A percentile compares a stretch with the other conserved stretches of the same genome.
These are phyloP conservation scores for Halcyon senegalensis DNA, from an alignment of 2,113 vertebrate genomes.

Conservation along the genomic window DNA sequence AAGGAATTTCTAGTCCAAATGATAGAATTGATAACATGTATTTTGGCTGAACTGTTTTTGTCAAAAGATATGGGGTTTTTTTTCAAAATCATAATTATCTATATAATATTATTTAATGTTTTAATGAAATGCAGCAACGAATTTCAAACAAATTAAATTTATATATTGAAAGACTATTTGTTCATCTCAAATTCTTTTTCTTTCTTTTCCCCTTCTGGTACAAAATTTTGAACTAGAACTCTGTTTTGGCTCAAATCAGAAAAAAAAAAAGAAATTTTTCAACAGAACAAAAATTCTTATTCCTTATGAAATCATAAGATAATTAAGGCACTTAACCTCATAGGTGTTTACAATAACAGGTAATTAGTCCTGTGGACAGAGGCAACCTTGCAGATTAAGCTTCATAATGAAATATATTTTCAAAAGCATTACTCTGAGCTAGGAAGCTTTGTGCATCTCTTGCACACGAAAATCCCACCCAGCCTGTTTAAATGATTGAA, in stretches of 20 bases:
- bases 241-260: not conserved
- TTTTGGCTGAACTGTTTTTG: not conserved
- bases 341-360: not conserved
- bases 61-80: not conserved
- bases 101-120: not conserved
- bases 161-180: not conserved
- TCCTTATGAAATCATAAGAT: not conserved
- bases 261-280: not conserved
- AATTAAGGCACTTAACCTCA: not conserved
- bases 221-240: not conserved
- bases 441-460: not conserved
- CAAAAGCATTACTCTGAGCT: not conserved
- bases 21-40: not conserved
- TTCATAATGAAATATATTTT: not conserved
- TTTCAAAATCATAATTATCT: not conserved
- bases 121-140: not conserved
- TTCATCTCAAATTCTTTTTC: not conserved
- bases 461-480: not conserved
- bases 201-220: not conserved
- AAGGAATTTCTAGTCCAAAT: not conserved
- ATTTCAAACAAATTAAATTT: not conserved
- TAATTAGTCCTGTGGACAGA: not conserved
- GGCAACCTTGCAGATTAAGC: not conserved
- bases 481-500: not conserved
- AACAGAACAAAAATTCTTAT: not conserved